Evolutionary conservation across 2,113 vertebrate genomes (phyloP).

Genomic region (Varanus komodoensis): DNA sequence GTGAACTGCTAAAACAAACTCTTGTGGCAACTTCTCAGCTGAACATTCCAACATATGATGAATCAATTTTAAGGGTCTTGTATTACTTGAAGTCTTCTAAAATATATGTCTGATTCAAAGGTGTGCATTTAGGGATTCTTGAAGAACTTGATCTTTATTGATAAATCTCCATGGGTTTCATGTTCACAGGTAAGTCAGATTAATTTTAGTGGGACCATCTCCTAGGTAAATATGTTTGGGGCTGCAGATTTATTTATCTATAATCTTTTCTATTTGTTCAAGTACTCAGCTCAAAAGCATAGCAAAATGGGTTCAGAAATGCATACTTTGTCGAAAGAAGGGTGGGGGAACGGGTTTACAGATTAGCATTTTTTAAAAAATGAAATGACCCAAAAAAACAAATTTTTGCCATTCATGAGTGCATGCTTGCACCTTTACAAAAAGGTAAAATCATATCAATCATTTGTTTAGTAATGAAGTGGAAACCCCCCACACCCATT

Average conservation of each 20-base stretch:
- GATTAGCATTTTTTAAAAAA: background rate
- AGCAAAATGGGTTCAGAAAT: background rate
- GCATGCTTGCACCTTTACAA: background rate
- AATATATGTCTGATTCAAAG: background rate
- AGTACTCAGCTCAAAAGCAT: background rate
- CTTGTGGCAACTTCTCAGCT: background rate
- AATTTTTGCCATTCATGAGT: background rate
- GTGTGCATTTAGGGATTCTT: background rate
- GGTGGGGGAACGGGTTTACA: background rate
- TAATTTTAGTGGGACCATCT: background rate
- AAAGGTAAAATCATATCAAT: background rate
- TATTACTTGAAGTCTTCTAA: background rate
- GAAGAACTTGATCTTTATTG: background rate
- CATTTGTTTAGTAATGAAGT: background rate
- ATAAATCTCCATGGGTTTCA: background rate
- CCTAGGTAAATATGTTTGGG: background rate
- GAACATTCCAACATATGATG: background rate
- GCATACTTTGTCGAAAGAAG: background rate
- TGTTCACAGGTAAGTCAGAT: background rate
- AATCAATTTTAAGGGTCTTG: background rate
- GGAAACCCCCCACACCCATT: background rate
- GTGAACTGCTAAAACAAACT: background rate
- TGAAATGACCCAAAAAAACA: background rate
- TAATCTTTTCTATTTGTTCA: background rate
- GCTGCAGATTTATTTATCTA: background rate